Percentiles rank a stretch among this genome's conserved stretches.
These are phyloP conservation scores for Ectobius pallidus DNA, from an alignment of 2,888 invertebrate genomes.

Conservation along the genomic window DNA sequence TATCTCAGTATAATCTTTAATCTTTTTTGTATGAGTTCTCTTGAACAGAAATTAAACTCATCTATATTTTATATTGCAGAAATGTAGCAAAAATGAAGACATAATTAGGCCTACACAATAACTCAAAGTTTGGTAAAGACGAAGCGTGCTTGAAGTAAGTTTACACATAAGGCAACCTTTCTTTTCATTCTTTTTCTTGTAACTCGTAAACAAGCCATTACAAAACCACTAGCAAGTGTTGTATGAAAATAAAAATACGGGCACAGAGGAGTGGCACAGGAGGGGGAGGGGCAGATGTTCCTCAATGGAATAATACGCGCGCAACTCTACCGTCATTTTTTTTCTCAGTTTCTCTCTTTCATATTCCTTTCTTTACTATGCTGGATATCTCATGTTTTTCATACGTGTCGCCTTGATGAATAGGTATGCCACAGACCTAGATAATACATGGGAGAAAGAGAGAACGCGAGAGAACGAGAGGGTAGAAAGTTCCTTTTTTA, in stretches of 20 bases:
- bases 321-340: slow-evolving; percentile 16
- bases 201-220: slow-evolving; percentile 23
- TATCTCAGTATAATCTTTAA: too few relatives aligned
- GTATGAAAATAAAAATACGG: slow-evolving; percentile 17
- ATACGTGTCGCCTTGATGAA: slow-evolving; percentile 34
- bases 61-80: too few relatives aligned
- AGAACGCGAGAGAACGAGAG: not conserved
- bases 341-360: not conserved
- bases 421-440: slow-evolving; percentile 30
- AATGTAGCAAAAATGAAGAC: too few relatives aligned
- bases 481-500: slow-evolving; percentile 15
- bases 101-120: too few relatives aligned
- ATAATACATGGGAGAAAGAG: slow-evolving; percentile 30
- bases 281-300: slow-evolving; percentile 30
- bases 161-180: too few relatives aligned
- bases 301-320: slow-evolving; percentile 26
- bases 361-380: slow-evolving; percentile 2
- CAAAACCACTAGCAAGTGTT: slow-evolving; percentile 24
- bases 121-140: too few relatives aligned
- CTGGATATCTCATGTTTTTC: slow-evolving; percentile 30
- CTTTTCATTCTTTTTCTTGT: not conserved
- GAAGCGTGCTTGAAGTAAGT: too few relatives aligned
- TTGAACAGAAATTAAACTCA: too few relatives aligned
- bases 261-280: not conserved
- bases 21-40: too few relatives aligned